Base-by-base conservation (phyloP, 2,888 invertebrate genomes). In the Acronicta aceris region DNA sequence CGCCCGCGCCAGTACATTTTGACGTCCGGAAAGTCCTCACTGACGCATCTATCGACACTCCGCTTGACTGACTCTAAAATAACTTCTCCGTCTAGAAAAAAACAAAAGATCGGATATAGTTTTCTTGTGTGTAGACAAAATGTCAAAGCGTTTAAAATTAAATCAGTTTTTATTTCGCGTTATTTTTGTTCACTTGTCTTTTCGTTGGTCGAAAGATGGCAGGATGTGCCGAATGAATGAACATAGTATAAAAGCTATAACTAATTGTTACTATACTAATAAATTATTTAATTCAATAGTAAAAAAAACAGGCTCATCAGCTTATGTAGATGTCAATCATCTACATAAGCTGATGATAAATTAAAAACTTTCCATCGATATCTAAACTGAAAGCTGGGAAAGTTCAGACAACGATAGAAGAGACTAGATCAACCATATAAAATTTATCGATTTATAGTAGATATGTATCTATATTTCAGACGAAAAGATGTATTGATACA, bases 61-160 rank as follows among this genome's bases (percentile, higher is more conserved):
- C 73, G 56, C 72, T 79, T 80, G 85, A 81, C 83, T 79, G 76
- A 76, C 75, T 84, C 88, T 54, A 81, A 90, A 92, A 91, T 91
- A 90, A 81, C 81, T 74, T 71, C 66, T 71, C 67, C 70, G 69
- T 74, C 78, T 65, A 79, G 71, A 81, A 79, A 84, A 84, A 83
- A 85, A 83, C 87, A 86, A 86, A 85, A 84, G 76, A 86, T 87
- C 86, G 83, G 86, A 89, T 85, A 89, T 87, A 85, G 83, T 85
- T 81, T 71, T 79, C 81, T 82, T 80, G 81, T 75, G 81, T 83
- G 86, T 81, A 80, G 86, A 86, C 86, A 86, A 38, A 86, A 83
- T 85, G 87, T 85, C 84, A 83, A 81, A 78, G 64, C 78, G 74
- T 81, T 85, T 83, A 81, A 86, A 86, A 86, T 81, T 80, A 84